These are phyloP conservation scores for Falcunculus frontatus DNA, from an alignment of 2,113 vertebrate species.

Conservation along the genomic window DNA sequence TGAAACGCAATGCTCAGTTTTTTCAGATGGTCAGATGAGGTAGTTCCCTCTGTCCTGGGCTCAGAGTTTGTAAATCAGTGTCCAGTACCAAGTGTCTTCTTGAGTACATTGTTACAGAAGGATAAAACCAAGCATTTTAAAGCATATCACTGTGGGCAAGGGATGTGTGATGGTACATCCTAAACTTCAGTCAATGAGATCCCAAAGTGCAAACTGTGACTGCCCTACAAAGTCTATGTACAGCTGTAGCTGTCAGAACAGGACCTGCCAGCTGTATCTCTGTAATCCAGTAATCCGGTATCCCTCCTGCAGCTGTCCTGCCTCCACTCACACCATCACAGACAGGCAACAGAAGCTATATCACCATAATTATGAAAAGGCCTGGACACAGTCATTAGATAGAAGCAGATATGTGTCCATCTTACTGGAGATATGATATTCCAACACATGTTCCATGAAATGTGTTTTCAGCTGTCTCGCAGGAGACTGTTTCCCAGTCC, in stretches of 20 bases:
- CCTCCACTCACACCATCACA: neutral
- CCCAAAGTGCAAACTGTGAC: neutral
- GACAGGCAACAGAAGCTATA: neutral
- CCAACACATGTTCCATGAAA: neutral
- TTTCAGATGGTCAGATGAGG: neutral
- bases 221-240: neutral
- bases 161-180: neutral
- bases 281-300: neutral
- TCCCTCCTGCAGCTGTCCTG: accelerated
- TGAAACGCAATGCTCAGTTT: neutral
- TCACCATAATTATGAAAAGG: neutral
- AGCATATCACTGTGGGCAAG: neutral
- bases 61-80: neutral
- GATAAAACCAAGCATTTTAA: neutral
- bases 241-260: neutral
- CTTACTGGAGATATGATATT: neutral
- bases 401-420: neutral
- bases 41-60: neutral
- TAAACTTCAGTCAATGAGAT: neutral
- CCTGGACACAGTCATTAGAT: neutral
- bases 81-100: neutral
- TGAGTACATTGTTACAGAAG: neutral
- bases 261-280: neutral
- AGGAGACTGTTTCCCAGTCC: neutral
- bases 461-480: neutral